Evolutionary conservation across 2,888 invertebrate species (phyloP), one percentile per base, ranked within the genome.

Genomic region (Antitype chi): DNA sequence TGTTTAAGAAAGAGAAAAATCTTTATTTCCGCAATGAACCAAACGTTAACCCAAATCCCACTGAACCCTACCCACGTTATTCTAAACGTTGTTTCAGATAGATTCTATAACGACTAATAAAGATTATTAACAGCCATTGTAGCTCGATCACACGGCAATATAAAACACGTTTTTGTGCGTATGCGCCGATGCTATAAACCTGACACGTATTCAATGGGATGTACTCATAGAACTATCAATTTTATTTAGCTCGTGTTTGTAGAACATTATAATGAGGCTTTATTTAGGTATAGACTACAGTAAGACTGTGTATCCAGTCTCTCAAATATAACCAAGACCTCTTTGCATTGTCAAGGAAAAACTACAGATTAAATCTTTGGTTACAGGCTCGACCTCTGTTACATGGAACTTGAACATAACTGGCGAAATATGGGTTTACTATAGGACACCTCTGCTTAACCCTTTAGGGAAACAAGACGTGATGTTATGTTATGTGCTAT

Each of bases 61-160:
- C 60, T 4, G 85, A 74, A 84, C 81, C 69, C 81, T 55, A 57
- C 13, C 20, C 23, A 57, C 59, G 68, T 78, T 69, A 78, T 85
- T 79, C 74, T 78, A 82, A 86, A 81, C 75, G 70, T 62, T 72
- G 68, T 79, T 81, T 80, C 78, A 88, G 79, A 84, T 59, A 76
- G 69, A 84, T 81, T 84, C 73, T 85, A 73, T 80, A 86, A 86
- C 73, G 73, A 76, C 82, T 87, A 85, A 89, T 89, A 87, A 86
- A 87, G 80, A 89, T 87, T 87, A 89, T 88, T 83, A 85, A 82
- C 77, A 78, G 70, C 87, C 64, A 89, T 90, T 90, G 89, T 90
- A 59, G 62, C 32, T 0, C 7, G 72, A 80, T 90, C 89, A 78
- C 89, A 90, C 89, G 89, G 78, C 76, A 67, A 78, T 77, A 80